Evolutionary conservation across 2,113 vertebrate species (phyloP).

Genomic region (Peucedramus taeniatus): DNA sequence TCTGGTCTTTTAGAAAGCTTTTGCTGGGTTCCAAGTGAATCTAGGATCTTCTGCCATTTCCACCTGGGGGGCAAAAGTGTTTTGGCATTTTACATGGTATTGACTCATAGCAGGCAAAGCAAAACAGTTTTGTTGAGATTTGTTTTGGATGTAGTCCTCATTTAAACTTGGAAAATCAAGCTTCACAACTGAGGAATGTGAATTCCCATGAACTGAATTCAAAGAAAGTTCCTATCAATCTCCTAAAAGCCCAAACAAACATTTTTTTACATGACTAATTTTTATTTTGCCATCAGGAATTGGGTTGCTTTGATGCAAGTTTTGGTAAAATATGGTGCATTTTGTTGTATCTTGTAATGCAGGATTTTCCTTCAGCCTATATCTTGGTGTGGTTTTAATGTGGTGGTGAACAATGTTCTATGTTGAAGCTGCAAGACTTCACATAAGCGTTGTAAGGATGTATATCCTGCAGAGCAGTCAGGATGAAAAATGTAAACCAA

Average conservation of each 20-base stretch:
- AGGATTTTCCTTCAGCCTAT: neutral
- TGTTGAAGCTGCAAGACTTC: constrained; percentile 13
- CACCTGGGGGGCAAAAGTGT: neutral
- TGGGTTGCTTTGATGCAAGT: neutral
- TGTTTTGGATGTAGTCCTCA: neutral
- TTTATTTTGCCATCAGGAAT: neutral
- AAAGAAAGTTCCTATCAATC: neutral
- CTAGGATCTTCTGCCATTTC: neutral
- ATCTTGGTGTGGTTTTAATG: neutral
- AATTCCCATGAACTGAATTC: neutral
- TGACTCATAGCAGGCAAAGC: neutral
- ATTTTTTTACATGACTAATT: neutral
- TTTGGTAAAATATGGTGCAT: neutral
- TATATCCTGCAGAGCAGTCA: constrained; percentile 38
- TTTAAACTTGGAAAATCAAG: neutral
- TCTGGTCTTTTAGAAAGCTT: neutral
- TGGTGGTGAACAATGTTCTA: neutral
- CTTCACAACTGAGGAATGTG: neutral
- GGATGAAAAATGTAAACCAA: constrained; percentile 60
- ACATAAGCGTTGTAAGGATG: constrained; percentile 31
- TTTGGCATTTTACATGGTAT: neutral
- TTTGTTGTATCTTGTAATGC: neutral
- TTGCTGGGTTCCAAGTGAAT: neutral
- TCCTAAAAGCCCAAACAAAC: neutral
- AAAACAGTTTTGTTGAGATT: neutral